phyloP scores from a whole-genome alignment of 1,140 invertebrate species.

The Chironomus tepperi region DNA sequence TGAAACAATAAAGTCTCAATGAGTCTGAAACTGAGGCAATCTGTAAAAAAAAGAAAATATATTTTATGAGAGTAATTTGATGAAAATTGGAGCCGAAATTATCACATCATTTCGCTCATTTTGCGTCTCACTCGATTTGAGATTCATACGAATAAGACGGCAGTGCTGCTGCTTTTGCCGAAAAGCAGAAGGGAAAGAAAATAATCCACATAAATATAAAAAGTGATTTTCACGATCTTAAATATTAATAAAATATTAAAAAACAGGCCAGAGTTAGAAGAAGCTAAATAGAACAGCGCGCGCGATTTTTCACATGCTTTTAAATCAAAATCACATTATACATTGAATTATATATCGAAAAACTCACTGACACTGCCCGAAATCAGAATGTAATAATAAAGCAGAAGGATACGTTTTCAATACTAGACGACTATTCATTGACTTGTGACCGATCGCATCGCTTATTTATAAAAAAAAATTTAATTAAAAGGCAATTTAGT shows the following conservation, averaged over 20 bases:
- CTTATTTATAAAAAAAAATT: constrained; percentile 5
- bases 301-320: not conserved
- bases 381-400: no score
- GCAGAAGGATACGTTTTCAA: no score
- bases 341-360: no score
- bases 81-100: constrained; percentile 13
- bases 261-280: constrained; percentile 1
- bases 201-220: constrained; percentile 9
- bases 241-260: not conserved
- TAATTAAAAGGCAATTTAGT: constrained; percentile 2
- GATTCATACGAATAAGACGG: not conserved
- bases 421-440: not conserved
- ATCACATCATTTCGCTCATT: constrained; percentile 4
- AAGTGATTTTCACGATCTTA: constrained; percentile 13
- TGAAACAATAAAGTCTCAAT: not conserved
- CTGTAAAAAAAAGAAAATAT: not conserved
- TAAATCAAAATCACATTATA: not conserved
- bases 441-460: not conserved
- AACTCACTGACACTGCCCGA: no score
- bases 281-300: not conserved
- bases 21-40: not conserved
- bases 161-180: not conserved
- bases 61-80: constrained; percentile 9
- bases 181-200: constrained; percentile 6
- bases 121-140: constrained; percentile 5